These are phyloP conservation scores for Pyrrhura leucotis DNA, from an alignment of 2,797 vertebrate species.

Conservation along the genomic window DNA sequence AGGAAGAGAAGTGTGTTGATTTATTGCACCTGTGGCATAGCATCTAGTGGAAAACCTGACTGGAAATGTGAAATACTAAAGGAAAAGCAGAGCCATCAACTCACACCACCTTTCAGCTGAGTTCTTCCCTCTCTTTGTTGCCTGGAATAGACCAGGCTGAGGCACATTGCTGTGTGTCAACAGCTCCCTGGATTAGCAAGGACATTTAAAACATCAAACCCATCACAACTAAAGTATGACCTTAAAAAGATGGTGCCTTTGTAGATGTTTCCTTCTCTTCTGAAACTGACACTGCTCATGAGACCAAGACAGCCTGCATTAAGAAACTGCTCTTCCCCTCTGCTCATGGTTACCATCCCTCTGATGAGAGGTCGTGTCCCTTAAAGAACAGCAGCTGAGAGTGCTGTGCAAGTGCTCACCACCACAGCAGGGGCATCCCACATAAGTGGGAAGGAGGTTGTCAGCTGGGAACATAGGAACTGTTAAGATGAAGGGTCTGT, in stretches of 20 bases:
- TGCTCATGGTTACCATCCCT: neutral
- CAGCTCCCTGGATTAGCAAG: neutral
- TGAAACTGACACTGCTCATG: neutral
- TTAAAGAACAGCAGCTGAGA: neutral
- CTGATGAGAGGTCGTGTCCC: neutral
- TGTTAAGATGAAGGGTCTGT: neutral
- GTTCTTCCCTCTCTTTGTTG: neutral
- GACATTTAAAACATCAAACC: neutral
- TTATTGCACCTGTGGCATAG: neutral
- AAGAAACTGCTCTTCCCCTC: neutral
- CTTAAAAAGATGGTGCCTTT: neutral
- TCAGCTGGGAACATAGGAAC: neutral
- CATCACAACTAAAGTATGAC: neutral
- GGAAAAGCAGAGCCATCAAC: neutral
- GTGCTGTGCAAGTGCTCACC: fast-evolving
- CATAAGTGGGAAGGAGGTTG: fast-evolving
- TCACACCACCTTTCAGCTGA: neutral
- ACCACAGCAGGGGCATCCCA: neutral
- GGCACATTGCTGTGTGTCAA: neutral
- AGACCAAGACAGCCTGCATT: neutral
- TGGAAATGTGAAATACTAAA: neutral
- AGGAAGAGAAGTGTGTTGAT: neutral
- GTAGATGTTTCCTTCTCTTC: neutral
- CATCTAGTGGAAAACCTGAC: neutral
- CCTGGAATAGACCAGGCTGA: neutral